These are phyloP conservation scores for Chaetoderma sp. DNA, from an alignment of 2,888 invertebrate genomes.

Conservation along the genomic window DNA sequence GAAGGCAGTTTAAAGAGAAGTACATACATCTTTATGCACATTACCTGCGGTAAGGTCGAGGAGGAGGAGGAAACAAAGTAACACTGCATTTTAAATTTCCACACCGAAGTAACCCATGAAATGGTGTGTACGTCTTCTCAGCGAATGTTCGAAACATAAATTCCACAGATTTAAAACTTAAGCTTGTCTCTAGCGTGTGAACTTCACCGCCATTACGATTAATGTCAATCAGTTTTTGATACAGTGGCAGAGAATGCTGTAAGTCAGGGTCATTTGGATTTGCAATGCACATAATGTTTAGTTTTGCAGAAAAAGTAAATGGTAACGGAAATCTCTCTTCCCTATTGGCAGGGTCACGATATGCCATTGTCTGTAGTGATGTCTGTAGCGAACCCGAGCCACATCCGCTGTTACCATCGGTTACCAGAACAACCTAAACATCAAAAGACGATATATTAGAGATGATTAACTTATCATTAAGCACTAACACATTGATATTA, in stretches of 20 bases:
- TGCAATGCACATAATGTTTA: conserved; percentile 73
- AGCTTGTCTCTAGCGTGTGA: conserved; percentile 55
- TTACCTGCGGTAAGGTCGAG: too few species aligned
- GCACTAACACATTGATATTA: neutral
- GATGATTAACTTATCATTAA: too few species aligned
- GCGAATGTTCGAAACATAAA: conserved; percentile 78
- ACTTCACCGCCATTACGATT: conserved; percentile 75
- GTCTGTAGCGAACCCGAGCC: conserved; percentile 77
- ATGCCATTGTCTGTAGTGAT: conserved; percentile 68
- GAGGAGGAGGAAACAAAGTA: conserved; percentile 81
- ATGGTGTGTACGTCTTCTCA: conserved; percentile 81
- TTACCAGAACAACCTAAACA: conserved; percentile 77
- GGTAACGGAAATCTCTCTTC: conserved; percentile 78
- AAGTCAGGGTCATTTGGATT: conserved; percentile 65
- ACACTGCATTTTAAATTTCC: conserved; percentile 82
- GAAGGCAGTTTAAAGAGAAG: neutral
- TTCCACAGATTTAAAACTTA: conserved; percentile 68
- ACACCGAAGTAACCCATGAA: conserved; percentile 80
- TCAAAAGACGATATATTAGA: conserved; percentile 14
- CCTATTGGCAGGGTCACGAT: conserved; percentile 22
- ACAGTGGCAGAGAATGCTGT: conserved; percentile 77
- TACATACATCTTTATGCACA: neutral
- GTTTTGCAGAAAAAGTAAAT: conserved; percentile 83
- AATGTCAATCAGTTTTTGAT: conserved; percentile 84
- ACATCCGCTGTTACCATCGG: conserved; percentile 81